Evolutionary conservation across 2,113 vertebrate genomes (phyloP).

Genomic region (Festucalex cinctus): DNA sequence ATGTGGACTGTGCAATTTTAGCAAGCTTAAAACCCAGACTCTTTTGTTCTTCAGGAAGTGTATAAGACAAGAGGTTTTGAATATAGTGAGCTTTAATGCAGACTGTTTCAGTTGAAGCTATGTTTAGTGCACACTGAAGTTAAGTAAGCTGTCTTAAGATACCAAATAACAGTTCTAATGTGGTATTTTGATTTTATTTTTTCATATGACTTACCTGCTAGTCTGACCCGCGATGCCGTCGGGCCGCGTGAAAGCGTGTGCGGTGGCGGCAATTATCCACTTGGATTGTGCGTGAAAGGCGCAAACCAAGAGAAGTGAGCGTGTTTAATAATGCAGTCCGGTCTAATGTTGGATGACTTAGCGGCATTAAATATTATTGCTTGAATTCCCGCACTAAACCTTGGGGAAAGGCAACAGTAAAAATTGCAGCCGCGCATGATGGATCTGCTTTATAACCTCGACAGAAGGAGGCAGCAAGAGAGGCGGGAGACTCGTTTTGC

Average conservation of each 20-base stretch:
- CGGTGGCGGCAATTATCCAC: background rate
- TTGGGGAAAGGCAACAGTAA: background rate
- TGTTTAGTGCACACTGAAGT: background rate
- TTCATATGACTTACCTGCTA: background rate
- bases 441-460: conserved; percentile 6
- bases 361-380: background rate
- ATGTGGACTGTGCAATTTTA: no score
- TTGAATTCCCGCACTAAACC: background rate
- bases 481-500: conserved; percentile 2
- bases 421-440: background rate
- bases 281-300: background rate
- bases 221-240: background rate
- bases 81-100: no score
- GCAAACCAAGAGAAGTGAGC: background rate
- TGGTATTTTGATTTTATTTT: no score
- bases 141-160: background rate
- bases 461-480: conserved; percentile 2
- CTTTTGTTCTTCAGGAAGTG: no score
- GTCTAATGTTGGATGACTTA: conserved; percentile 1
- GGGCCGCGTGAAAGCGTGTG: background rate
- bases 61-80: no score
- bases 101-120: background rate
- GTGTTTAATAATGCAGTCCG: conserved; percentile 1
- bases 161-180: no score
- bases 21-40: no score